These are phyloP conservation scores for Amorpha juglandis DNA, from an alignment of 2,888 invertebrate genomes.

Conservation along the genomic window DNA sequence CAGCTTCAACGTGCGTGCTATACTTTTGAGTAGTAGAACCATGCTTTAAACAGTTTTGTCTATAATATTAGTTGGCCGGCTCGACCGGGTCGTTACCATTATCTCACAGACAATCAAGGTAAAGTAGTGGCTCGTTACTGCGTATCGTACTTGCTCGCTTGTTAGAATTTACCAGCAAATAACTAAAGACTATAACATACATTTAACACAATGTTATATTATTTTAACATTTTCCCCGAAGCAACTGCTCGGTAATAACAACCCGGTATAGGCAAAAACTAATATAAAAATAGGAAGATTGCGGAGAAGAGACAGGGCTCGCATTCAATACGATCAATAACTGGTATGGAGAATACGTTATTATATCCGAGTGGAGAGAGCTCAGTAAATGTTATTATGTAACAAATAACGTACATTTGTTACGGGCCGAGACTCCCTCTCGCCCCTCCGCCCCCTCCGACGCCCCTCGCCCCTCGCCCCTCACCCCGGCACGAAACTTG, in stretches of 20 bases:
- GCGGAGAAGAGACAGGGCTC: neutral
- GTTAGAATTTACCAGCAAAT: neutral
- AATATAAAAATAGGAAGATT: neutral
- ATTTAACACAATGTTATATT: neutral
- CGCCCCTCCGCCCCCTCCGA: neutral
- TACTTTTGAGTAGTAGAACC: too few relatives aligned
- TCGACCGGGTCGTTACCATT: too few relatives aligned
- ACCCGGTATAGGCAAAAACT: neutral
- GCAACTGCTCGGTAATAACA: neutral
- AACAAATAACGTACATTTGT: slow-evolving; percentile 24
- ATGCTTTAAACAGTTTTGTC: too few relatives aligned
- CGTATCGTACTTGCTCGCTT: too few relatives aligned
- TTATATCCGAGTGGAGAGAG: slow-evolving; percentile 33
- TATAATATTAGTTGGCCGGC: too few relatives aligned
- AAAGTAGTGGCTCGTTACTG: too few relatives aligned
- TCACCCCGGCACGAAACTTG: slow-evolving; percentile 1
- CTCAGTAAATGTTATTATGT: slow-evolving; percentile 34
- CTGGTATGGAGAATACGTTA: slow-evolving; percentile 34
- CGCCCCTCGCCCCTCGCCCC: neutral
- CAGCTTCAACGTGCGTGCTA: too few relatives aligned
- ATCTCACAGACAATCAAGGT: too few relatives aligned
- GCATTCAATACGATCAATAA: slow-evolving; percentile 30
- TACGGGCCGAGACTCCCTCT: slow-evolving; percentile 12
- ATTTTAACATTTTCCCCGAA: neutral
- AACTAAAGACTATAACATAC: neutral